Percentiles rank a stretch among this genome's conserved stretches.
phyloP scores from a whole-genome alignment of 2,113 vertebrate species.

The Clupea harengus region DNA sequence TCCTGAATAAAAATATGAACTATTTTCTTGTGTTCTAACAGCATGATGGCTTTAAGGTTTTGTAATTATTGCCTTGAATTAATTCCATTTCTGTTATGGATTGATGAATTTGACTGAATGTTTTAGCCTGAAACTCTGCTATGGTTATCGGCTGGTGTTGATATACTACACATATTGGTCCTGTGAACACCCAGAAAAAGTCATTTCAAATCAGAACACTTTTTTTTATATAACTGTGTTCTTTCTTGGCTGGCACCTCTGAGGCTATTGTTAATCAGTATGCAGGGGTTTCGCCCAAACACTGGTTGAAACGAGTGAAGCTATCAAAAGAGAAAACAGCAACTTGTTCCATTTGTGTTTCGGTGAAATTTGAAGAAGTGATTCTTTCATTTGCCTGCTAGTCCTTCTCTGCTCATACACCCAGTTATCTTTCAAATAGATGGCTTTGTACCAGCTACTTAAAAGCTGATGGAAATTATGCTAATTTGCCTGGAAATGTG shows the following conservation, averaged over 20 bases:
- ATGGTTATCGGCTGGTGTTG: too few relatives aligned
- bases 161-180: too few relatives aligned
- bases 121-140: background rate
- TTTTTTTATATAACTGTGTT: background rate
- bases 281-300: background rate
- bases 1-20: background rate
- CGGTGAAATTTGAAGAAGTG: conserved; percentile 48
- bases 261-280: background rate
- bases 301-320: background rate
- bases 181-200: too few relatives aligned
- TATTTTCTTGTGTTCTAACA: background rate
- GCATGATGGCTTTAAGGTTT: background rate
- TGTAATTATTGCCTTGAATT: background rate
- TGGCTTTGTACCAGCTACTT: conserved; percentile 68
- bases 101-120: background rate
- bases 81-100: background rate
- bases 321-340: background rate
- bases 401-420: conserved; percentile 48
- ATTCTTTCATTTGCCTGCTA: conserved; percentile 47
- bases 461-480: conserved; percentile 77
- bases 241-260: background rate
- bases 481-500: conserved; percentile 70
- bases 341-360: conserved; percentile 26
- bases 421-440: conserved; percentile 64
- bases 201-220: too few relatives aligned